Evolutionary conservation across 2,113 vertebrate species (phyloP).

Genomic region (Tragelaphus strepsiceros): DNA sequence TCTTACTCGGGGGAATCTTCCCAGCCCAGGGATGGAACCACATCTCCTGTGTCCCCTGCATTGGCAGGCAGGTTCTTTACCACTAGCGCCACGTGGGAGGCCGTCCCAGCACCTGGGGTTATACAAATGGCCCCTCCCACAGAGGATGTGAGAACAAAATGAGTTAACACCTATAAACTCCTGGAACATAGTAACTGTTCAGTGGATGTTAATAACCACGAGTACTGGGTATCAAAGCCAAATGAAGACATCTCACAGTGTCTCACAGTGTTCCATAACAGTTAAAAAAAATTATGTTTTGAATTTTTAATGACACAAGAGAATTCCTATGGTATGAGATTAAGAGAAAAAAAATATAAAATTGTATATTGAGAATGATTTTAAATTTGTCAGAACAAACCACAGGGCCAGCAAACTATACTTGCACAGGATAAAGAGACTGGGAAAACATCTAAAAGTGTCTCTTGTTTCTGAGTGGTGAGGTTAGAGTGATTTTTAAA

Average conservation of each 20-base stretch:
- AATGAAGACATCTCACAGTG: background rate
- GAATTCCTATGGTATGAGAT: background rate
- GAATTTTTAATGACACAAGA: constrained; percentile 22
- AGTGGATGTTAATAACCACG: background rate
- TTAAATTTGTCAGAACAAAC: background rate
- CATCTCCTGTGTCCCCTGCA: background rate
- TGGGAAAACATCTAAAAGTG: background rate
- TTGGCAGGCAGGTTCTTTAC: background rate
- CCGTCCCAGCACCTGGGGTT: background rate
- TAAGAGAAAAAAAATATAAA: constrained; percentile 2
- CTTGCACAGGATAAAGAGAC: background rate
- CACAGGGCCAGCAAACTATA: background rate
- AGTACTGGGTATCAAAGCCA: background rate
- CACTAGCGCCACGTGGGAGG: background rate
- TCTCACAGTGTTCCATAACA: background rate
- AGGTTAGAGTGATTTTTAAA: background rate
- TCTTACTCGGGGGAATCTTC: background rate
- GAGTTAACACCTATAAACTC: background rate
- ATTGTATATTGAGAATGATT: background rate
- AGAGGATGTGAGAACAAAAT: background rate
- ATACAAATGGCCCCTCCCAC: background rate
- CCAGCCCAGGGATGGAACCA: background rate
- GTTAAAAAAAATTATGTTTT: background rate
- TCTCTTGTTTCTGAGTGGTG: background rate
- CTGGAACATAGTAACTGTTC: background rate